Percentiles rank a stretch among this genome's conserved stretches.
Conservation (phyloP, 2,797 vertebrate species). For the Oryzias sinensis region DNA sequence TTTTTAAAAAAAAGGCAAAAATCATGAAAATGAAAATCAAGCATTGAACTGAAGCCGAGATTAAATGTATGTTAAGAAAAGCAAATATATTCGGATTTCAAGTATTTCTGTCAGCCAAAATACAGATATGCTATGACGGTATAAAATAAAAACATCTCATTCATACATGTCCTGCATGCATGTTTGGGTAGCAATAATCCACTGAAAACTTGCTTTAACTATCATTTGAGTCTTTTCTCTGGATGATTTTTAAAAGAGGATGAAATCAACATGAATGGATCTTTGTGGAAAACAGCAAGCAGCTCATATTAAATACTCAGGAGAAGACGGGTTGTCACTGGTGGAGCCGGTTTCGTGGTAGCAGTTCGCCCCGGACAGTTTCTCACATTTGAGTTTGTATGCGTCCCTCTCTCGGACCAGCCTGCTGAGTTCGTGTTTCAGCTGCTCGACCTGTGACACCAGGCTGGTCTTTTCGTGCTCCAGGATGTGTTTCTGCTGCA, state of each 20-base stretch:
- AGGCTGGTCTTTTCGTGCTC: constrained; percentile 97
- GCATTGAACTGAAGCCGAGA: constrained; percentile 42
- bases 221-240: constrained; percentile 39
- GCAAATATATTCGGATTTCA: constrained; percentile 71
- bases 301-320: constrained; percentile 94
- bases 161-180: constrained; percentile 98
- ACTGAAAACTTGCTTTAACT: constrained; percentile 40
- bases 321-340: constrained; percentile 94
- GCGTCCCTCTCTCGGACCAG: constrained; percentile 94
- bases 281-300: constrained; percentile 32
- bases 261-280: constrained; percentile 12
- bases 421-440: constrained; percentile 93
- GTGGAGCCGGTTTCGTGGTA: constrained; percentile 93
- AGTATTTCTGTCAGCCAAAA: constrained; percentile 85
- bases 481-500: constrained; percentile 95
- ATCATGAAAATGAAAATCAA: constrained; percentile 58
- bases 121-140: constrained; percentile 71
- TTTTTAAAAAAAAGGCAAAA: constrained; percentile 29
- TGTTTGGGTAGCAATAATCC: constrained; percentile 79
- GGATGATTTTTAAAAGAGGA: constrained; percentile 25
- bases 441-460: constrained; percentile 94
- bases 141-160: constrained; percentile 87
- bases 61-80: constrained; percentile 50
- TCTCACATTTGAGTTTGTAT: constrained; percentile 98
- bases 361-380: constrained; percentile 88